A percentile compares a stretch with the other conserved stretches of the same genome.
phyloP scores from a whole-genome alignment of 2,797 vertebrate genomes.

The Eleutherodactylus coqui region DNA sequence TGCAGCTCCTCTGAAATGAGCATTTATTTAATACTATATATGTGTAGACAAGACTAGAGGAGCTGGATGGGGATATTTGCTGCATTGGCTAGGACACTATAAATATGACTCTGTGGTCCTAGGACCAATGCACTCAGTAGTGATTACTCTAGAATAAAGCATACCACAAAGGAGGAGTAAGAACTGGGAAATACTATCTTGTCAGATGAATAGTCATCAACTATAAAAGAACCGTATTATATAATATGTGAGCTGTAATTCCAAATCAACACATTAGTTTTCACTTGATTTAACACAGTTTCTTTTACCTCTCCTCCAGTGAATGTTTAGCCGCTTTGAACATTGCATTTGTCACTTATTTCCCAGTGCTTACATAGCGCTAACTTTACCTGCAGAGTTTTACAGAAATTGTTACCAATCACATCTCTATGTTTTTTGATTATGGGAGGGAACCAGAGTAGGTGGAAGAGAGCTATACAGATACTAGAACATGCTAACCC shows the following conservation, averaged over 20 bases:
- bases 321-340: neutral
- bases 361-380: neutral
- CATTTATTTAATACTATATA: conserved; percentile 30
- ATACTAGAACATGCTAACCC: no score
- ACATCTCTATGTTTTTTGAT: no score
- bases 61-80: conserved; percentile 16
- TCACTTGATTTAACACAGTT: neutral
- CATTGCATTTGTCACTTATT: neutral
- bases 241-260: conserved; percentile 1
- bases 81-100: conserved; percentile 12
- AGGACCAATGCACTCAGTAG: conserved; percentile 8
- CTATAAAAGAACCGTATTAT: neutral
- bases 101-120: conserved; percentile 1
- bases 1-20: conserved; percentile 24
- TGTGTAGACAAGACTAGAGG: neutral
- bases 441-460: neutral
- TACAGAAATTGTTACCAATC: neutral
- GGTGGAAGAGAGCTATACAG: no score
- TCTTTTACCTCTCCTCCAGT: neutral
- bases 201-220: neutral
- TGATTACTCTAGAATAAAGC: conserved; percentile 1
- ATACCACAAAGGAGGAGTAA: neutral
- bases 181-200: neutral
- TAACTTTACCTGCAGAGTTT: neutral
- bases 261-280: neutral